Percentiles rank a stretch among this genome's conserved stretches.
These are phyloP conservation scores for Menura novaehollandiae DNA, from an alignment of 2,113 vertebrate genomes.

Conservation along the genomic window DNA sequence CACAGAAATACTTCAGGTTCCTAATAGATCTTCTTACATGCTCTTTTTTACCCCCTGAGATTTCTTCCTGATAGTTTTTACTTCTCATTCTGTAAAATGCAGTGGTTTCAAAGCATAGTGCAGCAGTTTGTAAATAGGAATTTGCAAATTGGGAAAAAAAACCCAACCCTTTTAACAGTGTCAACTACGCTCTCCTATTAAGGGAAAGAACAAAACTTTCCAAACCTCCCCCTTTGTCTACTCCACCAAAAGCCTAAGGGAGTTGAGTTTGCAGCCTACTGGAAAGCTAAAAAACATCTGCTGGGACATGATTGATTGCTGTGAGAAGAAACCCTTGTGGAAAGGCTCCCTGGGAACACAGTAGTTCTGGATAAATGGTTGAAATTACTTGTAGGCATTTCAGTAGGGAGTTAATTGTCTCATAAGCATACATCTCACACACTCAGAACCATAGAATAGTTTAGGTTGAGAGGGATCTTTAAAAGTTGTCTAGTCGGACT, in stretches of 20 bases:
- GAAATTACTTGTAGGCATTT: background rate
- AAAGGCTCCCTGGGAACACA: background rate
- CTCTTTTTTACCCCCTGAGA: background rate
- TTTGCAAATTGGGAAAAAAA: background rate
- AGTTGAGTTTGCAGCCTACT: background rate
- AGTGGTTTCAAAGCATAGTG: background rate
- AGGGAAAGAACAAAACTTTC: background rate
- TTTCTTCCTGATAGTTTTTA: background rate
- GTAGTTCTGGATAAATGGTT: background rate
- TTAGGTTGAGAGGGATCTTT: background rate
- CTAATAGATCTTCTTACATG: background rate
- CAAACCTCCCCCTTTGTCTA: background rate
- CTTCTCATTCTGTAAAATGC: background rate
- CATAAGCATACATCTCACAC: fast-evolving
- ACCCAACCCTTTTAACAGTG: background rate
- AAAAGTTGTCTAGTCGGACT: background rate
- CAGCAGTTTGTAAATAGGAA: background rate
- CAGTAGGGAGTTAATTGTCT: background rate
- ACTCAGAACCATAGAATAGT: background rate
- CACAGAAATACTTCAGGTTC: background rate
- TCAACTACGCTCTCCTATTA: background rate
- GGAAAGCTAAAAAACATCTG: background rate
- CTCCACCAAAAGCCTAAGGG: background rate
- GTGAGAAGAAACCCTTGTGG: background rate
- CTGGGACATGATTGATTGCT: background rate